Conservation (phyloP, 2,797 vertebrate species). For the Valencia hispanica region DNA sequence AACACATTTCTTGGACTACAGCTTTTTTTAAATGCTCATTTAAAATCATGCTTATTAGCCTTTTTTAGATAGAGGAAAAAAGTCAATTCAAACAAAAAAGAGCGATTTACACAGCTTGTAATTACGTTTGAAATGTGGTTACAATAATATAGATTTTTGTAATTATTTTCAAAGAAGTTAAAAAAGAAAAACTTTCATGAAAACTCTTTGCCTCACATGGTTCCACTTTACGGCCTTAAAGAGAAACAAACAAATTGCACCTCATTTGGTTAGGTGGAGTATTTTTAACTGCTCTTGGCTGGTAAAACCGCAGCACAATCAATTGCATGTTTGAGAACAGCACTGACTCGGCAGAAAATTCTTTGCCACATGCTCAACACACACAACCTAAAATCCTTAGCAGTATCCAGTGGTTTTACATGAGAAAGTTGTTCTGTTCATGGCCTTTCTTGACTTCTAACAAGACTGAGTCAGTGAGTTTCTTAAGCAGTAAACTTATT, state of each 20-base stretch:
- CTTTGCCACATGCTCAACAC: slow-evolving; percentile 23
- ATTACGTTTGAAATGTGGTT: slow-evolving; percentile 81
- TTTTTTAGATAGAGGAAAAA: slow-evolving; percentile 54
- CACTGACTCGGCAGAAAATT: slow-evolving; percentile 69
- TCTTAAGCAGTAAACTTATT: slow-evolving; percentile 39
- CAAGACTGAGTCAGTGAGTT: slow-evolving; percentile 65
- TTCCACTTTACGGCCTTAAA: slow-evolving; percentile 83
- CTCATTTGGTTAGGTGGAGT: slow-evolving; percentile 78
- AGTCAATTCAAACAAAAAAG: slow-evolving; percentile 60
- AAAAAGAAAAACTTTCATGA: slow-evolving; percentile 66
- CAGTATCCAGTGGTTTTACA: slow-evolving; percentile 67
- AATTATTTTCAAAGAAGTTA: slow-evolving; percentile 74
- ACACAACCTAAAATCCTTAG: slow-evolving; percentile 18
- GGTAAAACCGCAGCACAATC: slow-evolving; percentile 71
- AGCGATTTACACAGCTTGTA: slow-evolving; percentile 77
- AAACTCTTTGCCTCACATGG: slow-evolving; percentile 78
- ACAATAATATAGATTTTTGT: slow-evolving; percentile 77
- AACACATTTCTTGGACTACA: slow-evolving; percentile 36
- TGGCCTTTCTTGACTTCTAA: slow-evolving; percentile 65
- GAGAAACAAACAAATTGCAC: slow-evolving; percentile 87
- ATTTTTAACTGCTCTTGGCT: slow-evolving; percentile 82
- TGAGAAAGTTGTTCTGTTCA: slow-evolving; percentile 62
- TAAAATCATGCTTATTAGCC: slow-evolving; percentile 54
- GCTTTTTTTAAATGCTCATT: slow-evolving; percentile 60
- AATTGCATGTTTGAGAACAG: slow-evolving; percentile 72